Conservation (phyloP, 2,797 vertebrate genomes). For the Falco rusticolus region DNA sequence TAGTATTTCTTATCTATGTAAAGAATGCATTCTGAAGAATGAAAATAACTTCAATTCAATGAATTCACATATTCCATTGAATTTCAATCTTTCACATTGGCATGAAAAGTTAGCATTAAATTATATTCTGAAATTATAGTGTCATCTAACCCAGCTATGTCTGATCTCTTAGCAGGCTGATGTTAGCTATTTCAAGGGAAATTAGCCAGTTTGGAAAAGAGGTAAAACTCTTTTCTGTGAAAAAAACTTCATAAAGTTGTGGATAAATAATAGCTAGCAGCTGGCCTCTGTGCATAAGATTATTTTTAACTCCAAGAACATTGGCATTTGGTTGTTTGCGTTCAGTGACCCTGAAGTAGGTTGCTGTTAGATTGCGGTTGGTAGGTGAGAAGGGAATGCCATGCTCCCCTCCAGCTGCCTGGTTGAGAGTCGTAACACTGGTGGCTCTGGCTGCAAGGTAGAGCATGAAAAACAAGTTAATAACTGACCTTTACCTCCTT, state of each 20-base stretch:
- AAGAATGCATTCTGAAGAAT: conserved; percentile 48
- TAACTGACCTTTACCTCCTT: conserved; percentile 40
- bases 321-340: neutral
- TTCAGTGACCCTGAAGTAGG: neutral
- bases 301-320: neutral
- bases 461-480: conserved; percentile 58
- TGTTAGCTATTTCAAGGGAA: conserved; percentile 49
- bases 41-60: conserved; percentile 64
- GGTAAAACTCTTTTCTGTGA: conserved; percentile 29
- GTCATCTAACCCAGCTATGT: conserved; percentile 30
- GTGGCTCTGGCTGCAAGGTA: neutral
- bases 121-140: conserved; percentile 52
- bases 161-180: conserved; percentile 12
- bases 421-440: neutral
- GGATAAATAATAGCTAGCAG: neutral
- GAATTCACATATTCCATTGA: conserved; percentile 40
- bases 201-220: conserved; percentile 34
- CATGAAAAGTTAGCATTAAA: conserved; percentile 49
- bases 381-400: neutral
- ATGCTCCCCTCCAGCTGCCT: neutral
- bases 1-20: conserved; percentile 64
- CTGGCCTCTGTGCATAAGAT: neutral
- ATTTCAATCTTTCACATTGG: conserved; percentile 52
- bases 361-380: neutral
- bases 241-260: conserved; percentile 5